Percentiles rank a stretch among this genome's conserved stretches.
These are phyloP conservation scores for Scophthalmus maximus DNA, from an alignment of 2,113 vertebrate genomes.

Conservation along the genomic window DNA sequence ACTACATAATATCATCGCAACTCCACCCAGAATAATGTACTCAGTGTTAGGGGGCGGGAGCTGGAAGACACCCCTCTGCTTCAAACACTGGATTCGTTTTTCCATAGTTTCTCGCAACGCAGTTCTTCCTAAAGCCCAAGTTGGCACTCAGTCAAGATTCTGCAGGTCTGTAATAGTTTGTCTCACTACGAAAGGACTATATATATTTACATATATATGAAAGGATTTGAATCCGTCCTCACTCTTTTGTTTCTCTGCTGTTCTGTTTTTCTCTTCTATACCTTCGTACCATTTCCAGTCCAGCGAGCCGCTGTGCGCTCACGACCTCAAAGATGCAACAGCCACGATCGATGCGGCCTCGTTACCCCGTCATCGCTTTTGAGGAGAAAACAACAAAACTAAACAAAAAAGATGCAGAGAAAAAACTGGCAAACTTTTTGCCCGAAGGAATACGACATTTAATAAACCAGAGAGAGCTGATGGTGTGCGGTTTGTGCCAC, in stretches of 20 bases:
- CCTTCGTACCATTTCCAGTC: background rate
- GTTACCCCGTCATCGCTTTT: background rate
- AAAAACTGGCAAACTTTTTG: background rate
- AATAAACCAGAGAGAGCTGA: background rate
- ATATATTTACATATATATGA: conserved; percentile 5
- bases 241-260: background rate
- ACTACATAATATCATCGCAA: conserved; percentile 6
- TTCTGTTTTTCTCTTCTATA: background rate
- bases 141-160: no score
- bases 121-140: no score
- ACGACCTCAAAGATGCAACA: background rate
- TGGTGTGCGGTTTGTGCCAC: background rate
- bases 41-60: conserved; percentile 16
- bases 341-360: background rate
- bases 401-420: background rate
- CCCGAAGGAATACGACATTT: background rate
- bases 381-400: background rate
- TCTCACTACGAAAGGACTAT: background rate
- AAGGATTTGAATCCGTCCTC: background rate
- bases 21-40: conserved; percentile 47
- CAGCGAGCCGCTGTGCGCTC: background rate
- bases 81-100: conserved; percentile 16
- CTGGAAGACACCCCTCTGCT: conserved; percentile 13
- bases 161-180: background rate
- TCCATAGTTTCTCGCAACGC: no score